phyloP scores from a whole-genome alignment of 2,888 invertebrate genomes.

The Coelogynopora nodosa region DNA sequence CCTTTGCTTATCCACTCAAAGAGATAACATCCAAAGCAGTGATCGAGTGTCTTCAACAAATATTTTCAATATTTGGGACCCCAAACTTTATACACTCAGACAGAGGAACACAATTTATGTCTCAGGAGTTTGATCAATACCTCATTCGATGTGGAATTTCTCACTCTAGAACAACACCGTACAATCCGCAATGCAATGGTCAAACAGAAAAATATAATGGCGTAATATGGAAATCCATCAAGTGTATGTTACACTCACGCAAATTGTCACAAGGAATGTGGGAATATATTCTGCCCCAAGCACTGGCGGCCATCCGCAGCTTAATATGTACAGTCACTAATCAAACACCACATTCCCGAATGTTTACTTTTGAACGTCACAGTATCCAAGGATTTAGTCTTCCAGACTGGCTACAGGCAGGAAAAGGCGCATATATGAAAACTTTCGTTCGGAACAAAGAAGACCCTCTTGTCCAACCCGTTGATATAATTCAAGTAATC shows the following conservation, averaged over 20 bases:
- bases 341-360: conserved; percentile 8
- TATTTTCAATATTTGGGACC: conserved; percentile 6
- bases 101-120: conserved; percentile 30
- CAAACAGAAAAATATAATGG: conserved; percentile 26
- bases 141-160: conserved; percentile 1
- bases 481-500: conserved; percentile 3
- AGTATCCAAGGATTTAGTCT: conserved; percentile 6
- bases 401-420: conserved; percentile 20
- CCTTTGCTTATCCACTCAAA: background rate
- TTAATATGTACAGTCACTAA: conserved; percentile 35
- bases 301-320: conserved; percentile 16
- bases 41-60: background rate
- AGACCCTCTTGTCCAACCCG: conserved; percentile 4
- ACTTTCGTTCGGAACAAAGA: conserved; percentile 20
- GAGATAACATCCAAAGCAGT: background rate
- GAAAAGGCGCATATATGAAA: conserved; percentile 24
- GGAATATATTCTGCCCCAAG: conserved; percentile 15
- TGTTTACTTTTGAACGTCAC: conserved; percentile 28
- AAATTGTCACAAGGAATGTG: background rate
- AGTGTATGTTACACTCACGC: conserved; percentile 15
- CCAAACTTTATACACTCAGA: conserved; percentile 11
- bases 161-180: conserved; percentile 10
- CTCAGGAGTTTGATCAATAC: background rate
- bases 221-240: conserved; percentile 7
- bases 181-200: conserved; percentile 15